phyloP scores from a whole-genome alignment of 2,113 vertebrate species.

The Hucho hucho region DNA sequence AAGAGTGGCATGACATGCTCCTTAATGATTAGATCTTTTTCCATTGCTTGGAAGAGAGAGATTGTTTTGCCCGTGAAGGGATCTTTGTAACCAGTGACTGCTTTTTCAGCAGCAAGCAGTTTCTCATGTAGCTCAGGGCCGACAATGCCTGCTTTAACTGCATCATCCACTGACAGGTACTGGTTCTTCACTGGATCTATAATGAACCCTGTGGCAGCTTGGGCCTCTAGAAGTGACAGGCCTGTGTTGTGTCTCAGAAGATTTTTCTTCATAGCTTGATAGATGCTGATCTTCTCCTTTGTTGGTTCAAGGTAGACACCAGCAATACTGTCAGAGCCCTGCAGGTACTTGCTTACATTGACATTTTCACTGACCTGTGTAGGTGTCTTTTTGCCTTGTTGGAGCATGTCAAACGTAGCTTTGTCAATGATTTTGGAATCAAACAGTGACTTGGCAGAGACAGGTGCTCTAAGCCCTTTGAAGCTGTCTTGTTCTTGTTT shows the following conservation, averaged over 20 bases:
- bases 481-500: constrained; percentile 84
- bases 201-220: constrained; percentile 90
- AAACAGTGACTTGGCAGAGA: constrained; percentile 80
- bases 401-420: constrained; percentile 80
- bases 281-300: constrained; percentile 88
- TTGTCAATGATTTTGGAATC: constrained; percentile 83
- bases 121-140: constrained; percentile 85
- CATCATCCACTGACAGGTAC: constrained; percentile 84
- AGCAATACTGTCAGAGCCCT: constrained; percentile 83
- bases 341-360: constrained; percentile 80
- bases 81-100: constrained; percentile 87
- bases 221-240: constrained; percentile 85
- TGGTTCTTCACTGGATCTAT: constrained; percentile 81
- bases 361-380: constrained; percentile 80
- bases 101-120: constrained; percentile 87
- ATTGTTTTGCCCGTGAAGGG: constrained; percentile 83
- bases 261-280: constrained; percentile 91
- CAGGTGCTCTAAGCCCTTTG: constrained; percentile 84
- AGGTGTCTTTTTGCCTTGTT: constrained; percentile 81
- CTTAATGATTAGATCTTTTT: constrained; percentile 77
- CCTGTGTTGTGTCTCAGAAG: constrained; percentile 84
- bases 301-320: constrained; percentile 86
- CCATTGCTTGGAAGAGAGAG: constrained; percentile 90
- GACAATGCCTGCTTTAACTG: constrained; percentile 85
- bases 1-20: constrained; percentile 78